Evolutionary conservation across 2,888 invertebrate genomes (phyloP).

Genomic region (Ophioninae sp.): DNA sequence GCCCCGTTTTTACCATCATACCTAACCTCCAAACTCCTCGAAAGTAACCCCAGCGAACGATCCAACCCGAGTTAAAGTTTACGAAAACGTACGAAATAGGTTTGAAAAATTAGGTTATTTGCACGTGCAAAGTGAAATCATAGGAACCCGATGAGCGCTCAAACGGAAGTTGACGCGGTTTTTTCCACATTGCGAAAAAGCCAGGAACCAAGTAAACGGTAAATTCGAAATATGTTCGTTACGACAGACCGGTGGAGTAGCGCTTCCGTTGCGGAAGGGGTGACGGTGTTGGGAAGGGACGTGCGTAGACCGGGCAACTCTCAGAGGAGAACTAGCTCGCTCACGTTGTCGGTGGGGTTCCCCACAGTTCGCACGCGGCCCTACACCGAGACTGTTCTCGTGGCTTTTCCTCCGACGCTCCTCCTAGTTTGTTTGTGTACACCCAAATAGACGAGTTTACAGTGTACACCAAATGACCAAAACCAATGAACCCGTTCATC

Average conservation of each 20-base stretch:
- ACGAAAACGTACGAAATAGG: too few species aligned
- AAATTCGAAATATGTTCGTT: neutral
- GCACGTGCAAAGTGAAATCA: too few species aligned
- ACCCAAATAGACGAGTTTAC: neutral
- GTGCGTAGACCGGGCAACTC: constrained; percentile 51
- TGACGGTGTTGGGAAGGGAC: constrained; percentile 50
- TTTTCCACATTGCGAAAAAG: neutral
- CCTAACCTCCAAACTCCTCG: too few species aligned
- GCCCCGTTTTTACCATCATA: too few species aligned
- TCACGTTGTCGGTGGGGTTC: constrained; percentile 46
- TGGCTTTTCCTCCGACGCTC: neutral
- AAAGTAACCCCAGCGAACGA: too few species aligned
- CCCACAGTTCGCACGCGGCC: constrained; percentile 63
- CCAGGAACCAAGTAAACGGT: neutral
- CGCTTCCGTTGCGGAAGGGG: constrained; percentile 48
- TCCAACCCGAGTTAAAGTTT: too few species aligned
- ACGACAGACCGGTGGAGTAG: constrained; percentile 23
- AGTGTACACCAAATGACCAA: neutral
- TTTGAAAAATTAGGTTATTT: too few species aligned
- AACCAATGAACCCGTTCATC: neutral
- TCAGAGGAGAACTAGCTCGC: constrained; percentile 40
- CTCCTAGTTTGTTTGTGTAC: constrained; percentile 9
- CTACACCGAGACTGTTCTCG: constrained; percentile 49
- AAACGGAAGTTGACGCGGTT: neutral
- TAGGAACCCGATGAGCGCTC: too few species aligned